These are phyloP conservation scores for Orthonyx spaldingii DNA, from an alignment of 2,113 vertebrate genomes.

Conservation along the genomic window DNA sequence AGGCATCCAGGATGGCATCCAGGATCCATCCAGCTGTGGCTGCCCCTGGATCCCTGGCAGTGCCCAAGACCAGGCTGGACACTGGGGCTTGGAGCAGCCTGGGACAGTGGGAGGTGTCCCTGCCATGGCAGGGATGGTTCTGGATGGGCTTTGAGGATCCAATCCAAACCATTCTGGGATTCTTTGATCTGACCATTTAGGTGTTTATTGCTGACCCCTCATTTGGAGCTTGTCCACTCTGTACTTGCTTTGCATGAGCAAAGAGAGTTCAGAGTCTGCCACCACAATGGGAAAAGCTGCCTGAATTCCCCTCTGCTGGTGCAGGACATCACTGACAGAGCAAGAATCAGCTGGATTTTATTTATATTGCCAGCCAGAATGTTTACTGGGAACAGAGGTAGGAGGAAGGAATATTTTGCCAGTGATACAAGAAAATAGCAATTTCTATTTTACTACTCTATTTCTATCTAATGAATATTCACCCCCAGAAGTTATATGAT, in stretches of 20 bases:
- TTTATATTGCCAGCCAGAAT: not conserved
- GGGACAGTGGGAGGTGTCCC: not conserved
- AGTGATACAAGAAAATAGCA: not conserved
- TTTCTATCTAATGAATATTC: slow-evolving; percentile 15
- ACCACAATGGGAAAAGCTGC: not conserved
- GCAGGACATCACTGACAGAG: not conserved
- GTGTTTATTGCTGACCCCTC: not conserved
- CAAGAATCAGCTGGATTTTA: not conserved
- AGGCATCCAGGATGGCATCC: too few species aligned
- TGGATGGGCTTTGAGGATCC: not conserved
- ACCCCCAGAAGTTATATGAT: not conserved
- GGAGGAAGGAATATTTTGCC: not conserved
- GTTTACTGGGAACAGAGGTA: slow-evolving; percentile 3
- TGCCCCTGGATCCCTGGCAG: not conserved
- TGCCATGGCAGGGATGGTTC: not conserved
- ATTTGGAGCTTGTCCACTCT: not conserved
- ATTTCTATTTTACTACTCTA: slow-evolving; percentile 13
- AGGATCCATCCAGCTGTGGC: not conserved
- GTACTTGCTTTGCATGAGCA: not conserved
- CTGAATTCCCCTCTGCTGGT: not conserved
- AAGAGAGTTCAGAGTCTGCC: not conserved
- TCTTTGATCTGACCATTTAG: not conserved
- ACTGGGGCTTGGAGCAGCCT: not conserved
- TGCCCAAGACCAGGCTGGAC: not conserved
- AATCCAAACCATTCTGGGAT: not conserved